phyloP scores from a whole-genome alignment of 2,888 invertebrate genomes.

The Cosmopolites sordidus region DNA sequence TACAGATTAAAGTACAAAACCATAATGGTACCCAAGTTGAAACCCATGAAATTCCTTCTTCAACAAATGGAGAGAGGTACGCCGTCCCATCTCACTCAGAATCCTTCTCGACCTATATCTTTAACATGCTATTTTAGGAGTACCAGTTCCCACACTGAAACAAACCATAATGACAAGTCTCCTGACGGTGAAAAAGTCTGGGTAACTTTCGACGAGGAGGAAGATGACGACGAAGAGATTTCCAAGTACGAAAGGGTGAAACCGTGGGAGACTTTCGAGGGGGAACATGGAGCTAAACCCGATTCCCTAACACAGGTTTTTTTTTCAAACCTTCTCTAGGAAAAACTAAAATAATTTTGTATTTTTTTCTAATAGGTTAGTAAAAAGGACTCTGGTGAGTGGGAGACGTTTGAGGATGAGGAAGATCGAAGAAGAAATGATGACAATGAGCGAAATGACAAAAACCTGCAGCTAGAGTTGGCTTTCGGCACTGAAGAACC shows the following conservation, averaged over 20 bases:
- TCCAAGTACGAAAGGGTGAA: constrained; percentile 18
- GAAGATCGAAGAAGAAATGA: background rate
- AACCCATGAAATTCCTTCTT: constrained; percentile 28
- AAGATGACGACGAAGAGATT: constrained; percentile 29
- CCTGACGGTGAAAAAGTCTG: constrained; percentile 32
- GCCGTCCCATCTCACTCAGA: no score
- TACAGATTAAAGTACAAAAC: constrained; percentile 38
- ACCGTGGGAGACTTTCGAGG: constrained; percentile 33
- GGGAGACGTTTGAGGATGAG: constrained; percentile 1
- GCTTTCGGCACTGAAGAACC: constrained; percentile 31
- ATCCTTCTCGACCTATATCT: no score
- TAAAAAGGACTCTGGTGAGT: background rate
- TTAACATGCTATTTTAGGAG: no score
- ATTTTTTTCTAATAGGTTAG: background rate
- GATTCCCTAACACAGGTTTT: background rate
- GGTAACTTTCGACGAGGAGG: constrained; percentile 38
- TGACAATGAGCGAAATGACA: constrained; percentile 14
- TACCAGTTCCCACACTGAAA: no score
- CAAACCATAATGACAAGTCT: background rate
- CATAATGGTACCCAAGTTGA: constrained; percentile 31
- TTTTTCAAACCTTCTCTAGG: background rate
- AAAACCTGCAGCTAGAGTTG: constrained; percentile 31
- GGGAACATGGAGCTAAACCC: constrained; percentile 8
- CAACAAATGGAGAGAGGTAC: background rate
- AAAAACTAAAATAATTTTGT: background rate